phyloP scores from a whole-genome alignment of 2,113 vertebrate species.

The Aptenodytes patagonicus region DNA sequence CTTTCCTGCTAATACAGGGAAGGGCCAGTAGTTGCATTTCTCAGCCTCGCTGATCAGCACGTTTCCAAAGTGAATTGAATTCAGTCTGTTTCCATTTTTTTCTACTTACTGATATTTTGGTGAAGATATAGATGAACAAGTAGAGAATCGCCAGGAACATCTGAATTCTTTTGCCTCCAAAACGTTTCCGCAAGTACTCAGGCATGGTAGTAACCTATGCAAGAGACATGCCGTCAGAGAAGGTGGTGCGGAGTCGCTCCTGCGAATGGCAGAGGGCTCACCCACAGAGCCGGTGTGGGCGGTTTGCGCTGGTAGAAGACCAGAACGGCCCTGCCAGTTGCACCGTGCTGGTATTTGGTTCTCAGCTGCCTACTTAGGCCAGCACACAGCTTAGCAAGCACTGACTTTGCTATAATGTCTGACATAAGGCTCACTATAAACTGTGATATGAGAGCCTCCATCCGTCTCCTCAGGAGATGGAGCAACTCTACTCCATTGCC shows the following conservation, averaged over 20 bases:
- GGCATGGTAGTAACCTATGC: slow-evolving; percentile 94
- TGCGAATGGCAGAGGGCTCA: not conserved
- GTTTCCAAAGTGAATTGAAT: not conserved
- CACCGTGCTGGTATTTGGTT: not conserved
- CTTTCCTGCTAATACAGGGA: not conserved
- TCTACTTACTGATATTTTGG: slow-evolving; percentile 93
- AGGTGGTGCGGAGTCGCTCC: rapidly evolving
- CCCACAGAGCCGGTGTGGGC: rapidly evolving
- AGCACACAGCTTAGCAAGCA: not conserved
- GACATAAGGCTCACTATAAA: not conserved
- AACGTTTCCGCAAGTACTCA: slow-evolving; percentile 87
- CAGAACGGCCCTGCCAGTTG: not conserved
- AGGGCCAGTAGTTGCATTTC: not conserved
- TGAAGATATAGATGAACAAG: slow-evolving; percentile 97
- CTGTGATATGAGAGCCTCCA: rapidly evolving
- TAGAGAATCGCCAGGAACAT: slow-evolving; percentile 87
- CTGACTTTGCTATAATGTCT: not conserved
- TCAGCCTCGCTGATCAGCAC: not conserved
- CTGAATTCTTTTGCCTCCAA: slow-evolving; percentile 90
- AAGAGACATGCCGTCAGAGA: rapidly evolving
- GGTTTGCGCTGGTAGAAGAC: not conserved
- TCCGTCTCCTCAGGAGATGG: rapidly evolving
- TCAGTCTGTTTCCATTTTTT: not conserved
- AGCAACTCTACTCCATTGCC: not conserved
- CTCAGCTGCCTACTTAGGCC: not conserved